Base-by-base conservation (phyloP, 2,113 vertebrate species). In the Anhinga rufa region DNA sequence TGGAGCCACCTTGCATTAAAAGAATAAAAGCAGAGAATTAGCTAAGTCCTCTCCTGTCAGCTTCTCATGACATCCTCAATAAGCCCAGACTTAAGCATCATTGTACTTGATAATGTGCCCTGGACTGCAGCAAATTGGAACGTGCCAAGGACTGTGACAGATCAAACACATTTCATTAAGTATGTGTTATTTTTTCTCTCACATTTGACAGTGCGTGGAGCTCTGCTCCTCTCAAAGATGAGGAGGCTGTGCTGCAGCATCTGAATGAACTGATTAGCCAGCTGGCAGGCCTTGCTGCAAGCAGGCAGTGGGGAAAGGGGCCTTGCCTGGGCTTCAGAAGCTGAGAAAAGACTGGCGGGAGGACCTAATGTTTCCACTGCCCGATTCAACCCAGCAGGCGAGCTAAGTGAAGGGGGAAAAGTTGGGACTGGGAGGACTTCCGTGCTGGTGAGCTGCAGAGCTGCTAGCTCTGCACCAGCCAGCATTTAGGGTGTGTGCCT, bases 121-220 rank as follows among this genome's bases (percentile, higher is more conserved):
- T 93, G 94, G 88, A 93, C 84, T 95, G 90, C 72, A 92, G 93
- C 83, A 94, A 96, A 88, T 31, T 88, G 92, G 82, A 77, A 77
- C 17, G 36, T 88, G 84, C 96, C 86, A 84, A 87, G 81, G 54
- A 66, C 86, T 82, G 82, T 95, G 96, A 62, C 88, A 95, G 88
- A 91, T 95, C 90, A 94, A 96, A 91, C 71, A 88, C 7, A 2
- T 89, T 95, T 96, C 92, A 93, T 97, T 96, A 94, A 88, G 85
- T 86, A 44, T 6, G 25, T 78, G 86, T 46, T 76, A 74, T 89
- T 87, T 92, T 90, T 94, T 83, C 91, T 62, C 88, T 88, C 69
- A 40, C 84, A 66, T 94, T 91, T 95, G 95, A 93, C 95, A 93
- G 88, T 38, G 71, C 7, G n/a, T 77, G 93, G 90, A 96, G 93